Base-by-base conservation (phyloP, 2,113 vertebrate species). In the Myxocyprinus asiaticus region DNA sequence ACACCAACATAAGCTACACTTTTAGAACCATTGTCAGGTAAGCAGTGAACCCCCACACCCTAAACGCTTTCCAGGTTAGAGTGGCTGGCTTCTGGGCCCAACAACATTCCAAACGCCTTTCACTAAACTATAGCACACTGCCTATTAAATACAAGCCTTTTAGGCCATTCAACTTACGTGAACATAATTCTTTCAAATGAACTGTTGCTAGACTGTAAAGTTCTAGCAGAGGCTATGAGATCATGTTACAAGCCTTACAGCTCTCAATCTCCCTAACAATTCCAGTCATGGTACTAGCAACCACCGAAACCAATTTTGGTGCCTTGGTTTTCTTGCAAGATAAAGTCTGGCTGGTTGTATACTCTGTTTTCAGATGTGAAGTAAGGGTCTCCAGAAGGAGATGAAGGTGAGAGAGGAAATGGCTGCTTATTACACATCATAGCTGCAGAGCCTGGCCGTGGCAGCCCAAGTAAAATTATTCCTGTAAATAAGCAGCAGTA, bases 101-200 rank as follows among this genome's bases (percentile, higher is more conserved):
- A 76, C 68, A 72, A 59, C 81, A 68, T 76, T 76, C 76, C 80
- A 79, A 69, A 80, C 7, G 44, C 56, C 76, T 70, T 42, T 68
- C 65, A 56, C 65, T 78, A 61, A 67, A 65, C 44, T 58, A 33
- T 14, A 58, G 62, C 68, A 78, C 66, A 45, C 17, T 22, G 53
- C 67, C 73, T 14, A 53, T 77, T 76, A 78, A 83, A 71, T 42
- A 7, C 33, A 58, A 12, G 66, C 66, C 33, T 79, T 64, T 45
- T 17, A 62, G 43, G 61, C 7, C 10, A 44, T 75, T 79, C 17
- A 53, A 51, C 22, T 33, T 33, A 33, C n/a, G 7, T 9, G 2
- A 79, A 65, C 68, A 55, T 53, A 47, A 7, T 48, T 61, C 70
- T 6, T 61, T 9, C 47, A 48, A 73, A 71, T 56, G 2, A 65